Conservation (phyloP, 1,140 invertebrate species). For the Leptoteleia sp. region DNA sequence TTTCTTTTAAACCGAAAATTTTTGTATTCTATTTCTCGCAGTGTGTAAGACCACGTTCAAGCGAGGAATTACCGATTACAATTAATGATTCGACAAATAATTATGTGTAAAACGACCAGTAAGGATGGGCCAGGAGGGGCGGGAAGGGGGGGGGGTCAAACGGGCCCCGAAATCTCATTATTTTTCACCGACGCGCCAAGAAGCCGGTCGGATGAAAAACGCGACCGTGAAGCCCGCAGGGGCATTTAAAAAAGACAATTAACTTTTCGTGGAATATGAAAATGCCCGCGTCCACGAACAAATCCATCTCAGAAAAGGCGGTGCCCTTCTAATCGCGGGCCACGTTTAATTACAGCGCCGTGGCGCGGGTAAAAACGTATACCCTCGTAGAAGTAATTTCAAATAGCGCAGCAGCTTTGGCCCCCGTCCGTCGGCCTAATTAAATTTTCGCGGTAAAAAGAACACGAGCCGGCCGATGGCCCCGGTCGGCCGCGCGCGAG, state of each 20-base stretch:
- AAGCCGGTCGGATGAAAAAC: not conserved
- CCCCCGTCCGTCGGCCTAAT: constrained; percentile 72
- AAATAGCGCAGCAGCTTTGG: constrained; percentile 71
- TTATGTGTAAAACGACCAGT: no score
- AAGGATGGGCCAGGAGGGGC: no score
- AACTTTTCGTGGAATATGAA: constrained; percentile 59
- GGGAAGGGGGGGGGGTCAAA: no score
- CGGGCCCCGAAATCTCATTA: not conserved
- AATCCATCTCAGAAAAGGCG: constrained; percentile 55
- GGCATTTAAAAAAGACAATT: constrained; percentile 53
- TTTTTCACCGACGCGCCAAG: constrained; percentile 2
- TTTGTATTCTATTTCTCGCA: no score
- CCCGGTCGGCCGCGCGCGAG: no score
- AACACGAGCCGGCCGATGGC: no score
- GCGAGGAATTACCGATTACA: no score
- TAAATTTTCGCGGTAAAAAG: constrained; percentile 75
- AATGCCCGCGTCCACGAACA: constrained; percentile 39
- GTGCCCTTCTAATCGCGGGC: constrained; percentile 53
- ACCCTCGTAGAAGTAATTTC: constrained; percentile 74
- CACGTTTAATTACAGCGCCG: constrained; percentile 71
- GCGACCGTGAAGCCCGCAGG: no score
- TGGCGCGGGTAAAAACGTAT: constrained; percentile 66
- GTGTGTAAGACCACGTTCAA: no score
- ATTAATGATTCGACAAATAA: no score
- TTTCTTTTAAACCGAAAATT: no score